These are phyloP conservation scores for Drosophila flavopinicola DNA, from an alignment of 2,888 invertebrate genomes.

Conservation along the genomic window DNA sequence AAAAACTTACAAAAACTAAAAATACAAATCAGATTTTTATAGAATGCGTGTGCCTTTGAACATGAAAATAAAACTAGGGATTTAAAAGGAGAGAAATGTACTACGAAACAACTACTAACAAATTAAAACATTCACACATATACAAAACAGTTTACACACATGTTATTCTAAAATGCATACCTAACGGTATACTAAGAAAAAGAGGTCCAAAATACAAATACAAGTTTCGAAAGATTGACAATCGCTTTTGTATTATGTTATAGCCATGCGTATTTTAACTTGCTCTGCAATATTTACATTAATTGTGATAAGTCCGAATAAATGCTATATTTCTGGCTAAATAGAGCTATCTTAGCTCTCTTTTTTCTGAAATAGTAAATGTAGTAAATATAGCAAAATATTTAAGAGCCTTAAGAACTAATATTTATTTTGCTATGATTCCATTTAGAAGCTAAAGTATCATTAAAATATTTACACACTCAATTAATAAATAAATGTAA, in stretches of 20 bases:
- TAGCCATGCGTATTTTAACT: constrained; percentile 15
- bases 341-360: too few species aligned
- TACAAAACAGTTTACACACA: constrained; percentile 24
- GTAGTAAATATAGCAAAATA: constrained; percentile 22
- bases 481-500: constrained; percentile 2
- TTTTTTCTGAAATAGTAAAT: constrained; percentile 2
- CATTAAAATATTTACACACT: not conserved
- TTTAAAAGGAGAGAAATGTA: constrained; percentile 55
- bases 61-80: constrained; percentile 60
- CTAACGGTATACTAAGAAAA: constrained; percentile 28
- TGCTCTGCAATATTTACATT: too few species aligned
- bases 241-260: constrained; percentile 41
- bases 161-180: constrained; percentile 45
- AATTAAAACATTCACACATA: constrained; percentile 32
- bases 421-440: constrained; percentile 23
- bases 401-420: not conserved
- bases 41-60: constrained; percentile 74
- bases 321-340: too few species aligned
- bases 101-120: constrained; percentile 45
- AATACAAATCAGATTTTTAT: constrained; percentile 68
- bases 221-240: constrained; percentile 21
- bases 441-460: not conserved
- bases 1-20: constrained; percentile 20
- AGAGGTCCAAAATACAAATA: constrained; percentile 47
- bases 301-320: too few species aligned